phyloP scores from a whole-genome alignment of 2,797 vertebrate genomes.

The Yasuhikotakia modesta region DNA sequence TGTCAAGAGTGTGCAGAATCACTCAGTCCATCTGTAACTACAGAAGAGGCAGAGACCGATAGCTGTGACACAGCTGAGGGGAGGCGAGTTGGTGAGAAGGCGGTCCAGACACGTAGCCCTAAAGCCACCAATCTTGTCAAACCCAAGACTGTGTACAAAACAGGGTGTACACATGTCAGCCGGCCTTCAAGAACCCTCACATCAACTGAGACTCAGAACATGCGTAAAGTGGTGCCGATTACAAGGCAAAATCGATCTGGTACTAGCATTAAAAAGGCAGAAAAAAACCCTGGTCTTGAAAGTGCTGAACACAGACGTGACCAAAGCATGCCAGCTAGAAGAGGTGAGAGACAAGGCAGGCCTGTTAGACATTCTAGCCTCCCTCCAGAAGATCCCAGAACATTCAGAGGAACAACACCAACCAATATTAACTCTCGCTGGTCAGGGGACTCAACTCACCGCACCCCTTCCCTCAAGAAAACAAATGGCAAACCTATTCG shows the following conservation, averaged over 20 bases:
- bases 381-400: conserved; percentile 82
- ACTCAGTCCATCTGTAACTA: conserved; percentile 53
- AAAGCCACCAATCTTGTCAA: conserved; percentile 65
- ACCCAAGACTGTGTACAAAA: conserved; percentile 64
- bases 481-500: conserved; percentile 87
- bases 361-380: conserved; percentile 79
- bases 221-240: conserved; percentile 93
- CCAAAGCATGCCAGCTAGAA: conserved; percentile 80
- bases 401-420: conserved; percentile 71
- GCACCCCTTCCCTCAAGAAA: conserved; percentile 79
- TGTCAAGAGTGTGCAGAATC: conserved; percentile 54
- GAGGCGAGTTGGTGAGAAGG: conserved; percentile 66
- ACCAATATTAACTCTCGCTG: conserved; percentile 68
- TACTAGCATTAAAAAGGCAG: conserved; percentile 71
- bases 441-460: conserved; percentile 73
- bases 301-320: conserved; percentile 72
- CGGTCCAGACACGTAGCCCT: conserved; percentile 61
- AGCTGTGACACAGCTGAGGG: conserved; percentile 72
- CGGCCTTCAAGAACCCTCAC: conserved; percentile 78
- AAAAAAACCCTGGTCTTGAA: conserved; percentile 70
- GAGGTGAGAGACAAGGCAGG: conserved; percentile 76
- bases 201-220: conserved; percentile 82
- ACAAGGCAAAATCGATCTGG: conserved; percentile 76
- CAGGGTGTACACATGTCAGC: conserved; percentile 36
- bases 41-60: conserved; percentile 75